These are phyloP conservation scores for Callinectes sapidus DNA, from an alignment of 2,888 invertebrate genomes.

Conservation along the genomic window DNA sequence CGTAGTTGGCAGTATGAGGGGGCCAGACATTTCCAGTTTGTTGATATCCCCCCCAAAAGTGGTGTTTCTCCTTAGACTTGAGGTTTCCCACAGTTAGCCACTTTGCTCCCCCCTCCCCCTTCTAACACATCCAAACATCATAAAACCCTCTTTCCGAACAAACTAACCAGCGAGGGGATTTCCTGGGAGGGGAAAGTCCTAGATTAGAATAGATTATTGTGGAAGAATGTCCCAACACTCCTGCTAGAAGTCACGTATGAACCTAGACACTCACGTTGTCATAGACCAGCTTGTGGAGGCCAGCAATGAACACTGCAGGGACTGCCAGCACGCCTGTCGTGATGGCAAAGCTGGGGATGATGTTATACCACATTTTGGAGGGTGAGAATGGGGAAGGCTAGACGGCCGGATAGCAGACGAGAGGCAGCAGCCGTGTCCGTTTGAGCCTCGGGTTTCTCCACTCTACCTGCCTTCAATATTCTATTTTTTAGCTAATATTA, in stretches of 20 bases:
- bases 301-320: slow-evolving; percentile 47
- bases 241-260: neutral
- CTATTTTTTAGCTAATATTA: neutral
- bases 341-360: slow-evolving; percentile 48
- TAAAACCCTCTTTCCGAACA: too few species aligned
- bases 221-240: neutral
- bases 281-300: slow-evolving; percentile 45
- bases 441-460: neutral
- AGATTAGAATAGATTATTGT: neutral
- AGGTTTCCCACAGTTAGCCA: too few species aligned
- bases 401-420: slow-evolving; percentile 9
- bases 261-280: slow-evolving; percentile 43
- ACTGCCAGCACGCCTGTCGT: slow-evolving; percentile 38
- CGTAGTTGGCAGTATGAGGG: too few species aligned
- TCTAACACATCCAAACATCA: too few species aligned
- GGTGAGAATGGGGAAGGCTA: neutral
- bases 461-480: neutral
- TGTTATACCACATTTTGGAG: slow-evolving; percentile 52
- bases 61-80: too few species aligned
- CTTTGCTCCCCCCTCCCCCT: too few species aligned
- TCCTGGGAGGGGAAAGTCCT: neutral
- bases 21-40: too few species aligned
- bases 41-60: too few species aligned
- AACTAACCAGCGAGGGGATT: too few species aligned
- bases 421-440: slow-evolving; percentile 1